Base-by-base conservation (phyloP, 2,888 invertebrate genomes). In the Candidula unifasciata region DNA sequence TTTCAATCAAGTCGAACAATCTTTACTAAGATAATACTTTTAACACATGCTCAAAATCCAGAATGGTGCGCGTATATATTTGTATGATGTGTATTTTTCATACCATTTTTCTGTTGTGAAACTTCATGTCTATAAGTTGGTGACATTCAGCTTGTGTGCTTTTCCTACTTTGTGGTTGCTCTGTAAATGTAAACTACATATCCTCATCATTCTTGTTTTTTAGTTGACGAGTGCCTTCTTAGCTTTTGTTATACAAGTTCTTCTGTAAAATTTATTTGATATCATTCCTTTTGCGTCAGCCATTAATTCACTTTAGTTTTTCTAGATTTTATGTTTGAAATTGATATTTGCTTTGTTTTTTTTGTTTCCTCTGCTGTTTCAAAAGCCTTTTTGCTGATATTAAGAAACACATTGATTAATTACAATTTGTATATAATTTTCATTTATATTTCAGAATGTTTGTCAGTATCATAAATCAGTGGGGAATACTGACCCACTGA, bases 191-290 rank as follows among this genome's bases (percentile, higher is more conserved):
- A 27, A 18, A 10, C 37, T 18, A 27, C 44, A 37, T 33, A 30
- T 33, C 60, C 33, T 57, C 6, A 60, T 60, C 24, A n/a, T 79
- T 21, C 44, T 33, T 54, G 3, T 74, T 1, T 68, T 79, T 66
- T 66, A 52, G 64, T 79, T 64, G n/a, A 79, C 13, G 66, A 79
- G 79, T 79, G 79, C 79, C 79, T 79, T 79, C 27, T 27, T 79
- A 68, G 66, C 66, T 79, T 54, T 37, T 79, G 66, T 79, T 64
- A 68, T 37, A 78, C 66, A 66, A 68, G 68, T 27, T 66, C 68
- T 68, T 18, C 52, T 68, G 13, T 79, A 27, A 52, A 0, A 44
- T 66, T n/a, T 44, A 44, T 44, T 44, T 44, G 13, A 44, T 1
- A n/a, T 44, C 6, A 44, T 44, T 44, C 44, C 44, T 44, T 44